A percentile compares a stretch with the other conserved stretches of the same genome.
These are phyloP conservation scores for Cliona cf. orientalis DNA, from an alignment of 37 sponge, comb jelly and placozoan genomes.

Conservation along the genomic window DNA sequence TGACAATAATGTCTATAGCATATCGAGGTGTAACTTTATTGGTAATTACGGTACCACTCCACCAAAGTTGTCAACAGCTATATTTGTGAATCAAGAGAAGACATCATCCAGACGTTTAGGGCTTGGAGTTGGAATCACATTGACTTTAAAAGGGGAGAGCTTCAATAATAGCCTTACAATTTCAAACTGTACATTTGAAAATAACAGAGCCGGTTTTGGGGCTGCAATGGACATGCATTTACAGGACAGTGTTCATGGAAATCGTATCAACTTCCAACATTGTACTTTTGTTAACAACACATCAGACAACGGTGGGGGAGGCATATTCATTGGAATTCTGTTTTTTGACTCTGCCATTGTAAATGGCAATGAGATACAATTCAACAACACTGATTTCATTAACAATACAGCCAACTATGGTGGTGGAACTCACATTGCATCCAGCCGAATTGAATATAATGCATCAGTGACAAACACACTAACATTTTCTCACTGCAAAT, in stretches of 20 bases:
- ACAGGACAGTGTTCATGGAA: too few species aligned
- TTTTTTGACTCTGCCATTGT: background rate
- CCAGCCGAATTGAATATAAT: background rate
- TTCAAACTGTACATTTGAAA: background rate
- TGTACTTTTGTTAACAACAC: too few species aligned
- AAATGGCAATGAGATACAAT: background rate
- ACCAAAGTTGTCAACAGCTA: background rate
- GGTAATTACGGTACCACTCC: background rate
- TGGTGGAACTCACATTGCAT: conserved; percentile 2
- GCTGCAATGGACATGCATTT: too few species aligned
- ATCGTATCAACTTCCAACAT: too few species aligned
- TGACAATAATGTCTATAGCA: background rate
- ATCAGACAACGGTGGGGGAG: too few species aligned
- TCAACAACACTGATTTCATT: background rate
- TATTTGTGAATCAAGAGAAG: background rate
- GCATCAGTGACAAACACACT: background rate
- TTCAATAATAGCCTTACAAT: background rate
- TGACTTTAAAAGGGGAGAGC: background rate
- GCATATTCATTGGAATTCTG: background rate
- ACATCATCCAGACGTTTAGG: background rate
- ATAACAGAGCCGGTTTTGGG: background rate
- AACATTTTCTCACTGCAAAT: conserved; percentile 3
- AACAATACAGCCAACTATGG: conserved; percentile 22
- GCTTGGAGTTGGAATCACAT: background rate
- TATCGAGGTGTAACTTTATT: background rate